Conservation (phyloP, 1,140 invertebrate species). For the Hetaerina americana region DNA sequence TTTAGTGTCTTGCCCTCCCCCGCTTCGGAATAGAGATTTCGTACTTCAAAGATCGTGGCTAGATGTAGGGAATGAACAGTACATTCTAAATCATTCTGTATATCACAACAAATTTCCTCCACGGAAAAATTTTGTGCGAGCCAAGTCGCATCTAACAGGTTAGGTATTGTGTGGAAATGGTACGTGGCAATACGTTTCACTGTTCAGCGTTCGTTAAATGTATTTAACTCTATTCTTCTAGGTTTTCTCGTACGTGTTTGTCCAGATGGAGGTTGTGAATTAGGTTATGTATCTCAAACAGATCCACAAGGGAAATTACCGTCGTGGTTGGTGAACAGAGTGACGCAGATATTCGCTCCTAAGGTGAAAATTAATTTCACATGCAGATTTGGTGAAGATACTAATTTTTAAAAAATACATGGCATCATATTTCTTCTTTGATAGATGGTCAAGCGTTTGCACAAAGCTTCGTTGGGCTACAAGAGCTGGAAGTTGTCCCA, state of each 20-base stretch:
- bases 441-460: conserved; percentile 57
- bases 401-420: conserved; percentile 6
- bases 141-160: conserved; percentile 53
- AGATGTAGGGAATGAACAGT: conserved; percentile 67
- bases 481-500: conserved; percentile 63
- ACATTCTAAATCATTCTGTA: conserved; percentile 83
- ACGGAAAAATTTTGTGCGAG: conserved; percentile 66
- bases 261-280: conserved; percentile 46
- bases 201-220: background rate
- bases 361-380: conserved; percentile 33
- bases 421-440: conserved; percentile 7
- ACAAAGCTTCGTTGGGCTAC: conserved; percentile 66
- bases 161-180: background rate
- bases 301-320: conserved; percentile 80
- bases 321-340: conserved; percentile 78
- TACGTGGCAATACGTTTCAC: background rate
- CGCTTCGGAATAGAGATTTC: conserved; percentile 81
- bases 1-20: conserved; percentile 72
- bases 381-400: too few relatives aligned
- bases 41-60: conserved; percentile 82
- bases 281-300: conserved; percentile 75
- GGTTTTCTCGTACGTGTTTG: conserved; percentile 20
- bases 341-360: conserved; percentile 74
- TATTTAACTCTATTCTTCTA: conserved; percentile 10
- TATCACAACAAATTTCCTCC: conserved; percentile 71